These are phyloP conservation scores for Alectura lathami DNA, from an alignment of 2,113 vertebrate genomes.

Conservation along the genomic window DNA sequence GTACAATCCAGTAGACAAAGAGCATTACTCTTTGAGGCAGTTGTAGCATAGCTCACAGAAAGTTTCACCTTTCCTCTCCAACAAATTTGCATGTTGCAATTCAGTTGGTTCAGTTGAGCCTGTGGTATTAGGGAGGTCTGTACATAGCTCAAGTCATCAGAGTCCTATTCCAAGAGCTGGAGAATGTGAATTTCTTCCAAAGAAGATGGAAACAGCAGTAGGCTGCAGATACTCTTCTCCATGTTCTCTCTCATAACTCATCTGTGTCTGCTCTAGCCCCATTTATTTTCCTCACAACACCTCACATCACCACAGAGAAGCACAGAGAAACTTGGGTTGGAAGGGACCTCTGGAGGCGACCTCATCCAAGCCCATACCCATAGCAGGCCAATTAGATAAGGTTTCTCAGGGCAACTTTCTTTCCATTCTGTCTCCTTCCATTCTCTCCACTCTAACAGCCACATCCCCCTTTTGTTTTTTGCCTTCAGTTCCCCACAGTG, in stretches of 20 bases:
- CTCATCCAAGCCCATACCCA: neutral
- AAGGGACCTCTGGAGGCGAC: neutral
- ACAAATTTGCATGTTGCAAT: neutral
- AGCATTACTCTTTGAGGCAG: neutral
- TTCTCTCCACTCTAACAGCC: slow-evolving; percentile 1
- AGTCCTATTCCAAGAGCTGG: neutral
- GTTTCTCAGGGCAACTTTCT: neutral
- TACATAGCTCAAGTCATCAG: neutral
- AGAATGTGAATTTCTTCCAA: neutral
- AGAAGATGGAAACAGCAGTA: neutral
- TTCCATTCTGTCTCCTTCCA: slow-evolving; percentile 7
- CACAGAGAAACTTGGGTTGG: neutral
- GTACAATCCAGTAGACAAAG: neutral
- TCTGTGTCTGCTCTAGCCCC: neutral
- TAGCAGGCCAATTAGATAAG: neutral
- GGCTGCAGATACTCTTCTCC: neutral
- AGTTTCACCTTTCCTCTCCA: neutral
- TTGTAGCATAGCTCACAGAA: neutral
- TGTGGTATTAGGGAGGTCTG: neutral
- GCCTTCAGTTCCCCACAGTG: neutral
- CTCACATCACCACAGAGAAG: neutral
- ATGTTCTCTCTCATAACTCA: neutral
- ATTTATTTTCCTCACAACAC: neutral
- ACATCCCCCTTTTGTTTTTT: slow-evolving; percentile 35
- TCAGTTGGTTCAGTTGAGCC: neutral